Evolutionary conservation across 64 coral and sea anemone genomes (phyloP).

Genomic region (Catalaphyllia jardinei): DNA sequence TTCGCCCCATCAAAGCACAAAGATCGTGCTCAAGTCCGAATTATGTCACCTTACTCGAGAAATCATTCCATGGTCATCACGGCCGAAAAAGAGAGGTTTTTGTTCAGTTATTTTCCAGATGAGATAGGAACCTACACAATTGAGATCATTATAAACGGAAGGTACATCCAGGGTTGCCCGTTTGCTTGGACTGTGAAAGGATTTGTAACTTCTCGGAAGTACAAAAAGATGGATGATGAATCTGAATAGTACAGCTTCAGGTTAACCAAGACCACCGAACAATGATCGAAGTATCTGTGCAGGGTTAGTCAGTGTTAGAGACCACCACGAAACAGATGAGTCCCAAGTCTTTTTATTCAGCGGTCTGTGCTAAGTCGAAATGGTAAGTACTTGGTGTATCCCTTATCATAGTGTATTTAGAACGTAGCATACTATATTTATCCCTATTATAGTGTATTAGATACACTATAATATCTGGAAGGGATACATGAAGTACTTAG

Average conservation of each 20-base stretch:
- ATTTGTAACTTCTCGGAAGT: conserved; percentile 6
- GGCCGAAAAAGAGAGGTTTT: not conserved
- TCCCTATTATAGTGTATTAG: no score
- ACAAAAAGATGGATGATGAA: conserved; percentile 2
- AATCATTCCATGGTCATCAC: not conserved
- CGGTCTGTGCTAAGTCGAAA: no score
- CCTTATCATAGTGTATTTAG: no score
- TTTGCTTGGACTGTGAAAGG: conserved; percentile 6
- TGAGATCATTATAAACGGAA: not conserved
- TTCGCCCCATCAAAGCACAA: not conserved
- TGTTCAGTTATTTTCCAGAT: not conserved
- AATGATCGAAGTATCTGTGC: no score
- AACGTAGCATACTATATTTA: no score
- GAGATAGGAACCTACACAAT: conserved; percentile 6
- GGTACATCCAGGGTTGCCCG: not conserved
- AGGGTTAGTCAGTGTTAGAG: no score
- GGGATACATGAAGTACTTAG: no score
- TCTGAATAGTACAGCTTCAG: not conserved
- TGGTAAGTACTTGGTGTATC: no score
- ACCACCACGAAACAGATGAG: no score
- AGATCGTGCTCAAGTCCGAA: not conserved
- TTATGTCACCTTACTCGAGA: not conserved
- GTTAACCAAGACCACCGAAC: no score
- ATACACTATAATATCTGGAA: no score
- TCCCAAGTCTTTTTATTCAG: no score